Percentiles rank a stretch among this genome's conserved stretches.
phyloP scores from a whole-genome alignment of 1,140 invertebrate species.

The Penaeus vannamei region DNA sequence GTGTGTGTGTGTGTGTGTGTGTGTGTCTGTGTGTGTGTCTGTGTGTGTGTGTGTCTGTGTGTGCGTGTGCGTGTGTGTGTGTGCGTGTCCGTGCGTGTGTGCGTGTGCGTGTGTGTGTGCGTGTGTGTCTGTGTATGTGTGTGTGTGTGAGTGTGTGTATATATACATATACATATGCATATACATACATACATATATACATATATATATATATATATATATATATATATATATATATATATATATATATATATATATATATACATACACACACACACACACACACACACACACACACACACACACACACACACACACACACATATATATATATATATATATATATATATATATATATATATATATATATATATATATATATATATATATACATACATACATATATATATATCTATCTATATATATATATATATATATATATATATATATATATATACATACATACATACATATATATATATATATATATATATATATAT shows the following conservation, averaged over 20 bases:
- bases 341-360: too few species aligned
- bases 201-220: slow-evolving; percentile 13
- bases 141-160: background rate
- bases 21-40: background rate
- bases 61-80: background rate
- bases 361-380: too few species aligned
- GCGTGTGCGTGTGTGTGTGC: background rate
- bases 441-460: too few species aligned
- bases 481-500: too few species aligned
- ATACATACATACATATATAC: background rate
- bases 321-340: too few species aligned
- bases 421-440: too few species aligned
- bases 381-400: too few species aligned
- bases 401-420: too few species aligned
- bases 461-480: too few species aligned
- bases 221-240: slow-evolving; percentile 28
- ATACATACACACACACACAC: too few species aligned
- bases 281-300: too few species aligned
- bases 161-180: background rate
- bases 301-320: too few species aligned
- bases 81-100: background rate
- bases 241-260: slow-evolving; percentile 22
- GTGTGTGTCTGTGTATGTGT: background rate
- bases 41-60: background rate
- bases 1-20: background rate